A percentile compares a stretch with the other conserved stretches of the same genome.
These are phyloP conservation scores for Morone chrysops DNA, from an alignment of 2,113 vertebrate species.

Conservation along the genomic window DNA sequence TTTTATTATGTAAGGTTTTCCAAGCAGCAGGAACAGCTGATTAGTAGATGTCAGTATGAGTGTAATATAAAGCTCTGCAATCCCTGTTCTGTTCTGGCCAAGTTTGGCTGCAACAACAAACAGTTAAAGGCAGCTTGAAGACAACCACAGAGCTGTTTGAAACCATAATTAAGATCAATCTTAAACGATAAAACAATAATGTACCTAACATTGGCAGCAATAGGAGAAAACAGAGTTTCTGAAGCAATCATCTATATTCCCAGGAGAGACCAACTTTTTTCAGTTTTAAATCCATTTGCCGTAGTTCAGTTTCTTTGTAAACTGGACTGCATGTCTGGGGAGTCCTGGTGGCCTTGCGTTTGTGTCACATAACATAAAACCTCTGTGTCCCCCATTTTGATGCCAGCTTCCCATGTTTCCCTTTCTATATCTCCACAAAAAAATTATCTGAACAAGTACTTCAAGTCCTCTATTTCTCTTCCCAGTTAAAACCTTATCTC, in stretches of 20 bases:
- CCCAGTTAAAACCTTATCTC: background rate
- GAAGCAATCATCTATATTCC: background rate
- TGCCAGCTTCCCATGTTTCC: background rate
- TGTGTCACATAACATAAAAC: background rate
- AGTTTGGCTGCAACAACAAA: background rate
- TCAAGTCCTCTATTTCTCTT: background rate
- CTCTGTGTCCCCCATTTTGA: background rate
- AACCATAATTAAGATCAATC: background rate
- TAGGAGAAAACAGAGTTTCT: background rate
- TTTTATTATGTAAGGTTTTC: background rate
- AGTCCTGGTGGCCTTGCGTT: background rate
- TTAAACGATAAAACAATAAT: background rate
- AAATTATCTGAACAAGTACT: slow-evolving; percentile 1
- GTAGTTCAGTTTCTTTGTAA: background rate
- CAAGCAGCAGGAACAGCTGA: background rate
- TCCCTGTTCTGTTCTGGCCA: background rate
- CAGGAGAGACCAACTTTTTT: background rate
- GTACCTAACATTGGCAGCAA: too few relatives aligned
- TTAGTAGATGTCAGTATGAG: background rate
- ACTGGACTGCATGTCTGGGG: background rate
- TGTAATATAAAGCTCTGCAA: background rate
- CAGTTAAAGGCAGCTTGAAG: background rate
- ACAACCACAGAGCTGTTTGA: background rate
- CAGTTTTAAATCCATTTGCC: background rate
- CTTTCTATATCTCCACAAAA: background rate